Conservation (phyloP, 2,797 vertebrate species). For the Eulemur coronatus region DNA sequence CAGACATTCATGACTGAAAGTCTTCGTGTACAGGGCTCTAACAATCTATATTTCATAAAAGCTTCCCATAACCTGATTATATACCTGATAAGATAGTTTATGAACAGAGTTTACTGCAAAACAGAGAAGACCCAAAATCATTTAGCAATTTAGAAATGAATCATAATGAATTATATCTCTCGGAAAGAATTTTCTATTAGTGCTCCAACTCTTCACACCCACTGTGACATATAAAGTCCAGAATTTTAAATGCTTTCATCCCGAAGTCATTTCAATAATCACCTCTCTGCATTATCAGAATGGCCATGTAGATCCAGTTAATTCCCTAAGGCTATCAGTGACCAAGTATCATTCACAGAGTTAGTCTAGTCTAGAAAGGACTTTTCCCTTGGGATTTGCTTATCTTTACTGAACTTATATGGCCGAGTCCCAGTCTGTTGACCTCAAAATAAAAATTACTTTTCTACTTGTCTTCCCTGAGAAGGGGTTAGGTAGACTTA, state of each 20-base stretch:
- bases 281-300: not conserved
- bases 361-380: not conserved
- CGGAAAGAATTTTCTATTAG: not conserved
- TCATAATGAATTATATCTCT: not conserved
- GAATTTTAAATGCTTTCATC: not conserved
- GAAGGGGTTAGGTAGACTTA: not conserved
- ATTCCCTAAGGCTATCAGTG: not conserved
- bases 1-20: not conserved
- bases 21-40: not conserved
- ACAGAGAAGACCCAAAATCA: not conserved
- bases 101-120: not conserved
- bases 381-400: not conserved
- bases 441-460: not conserved
- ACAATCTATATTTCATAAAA: not conserved
- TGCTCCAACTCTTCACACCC: not conserved
- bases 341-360: not conserved
- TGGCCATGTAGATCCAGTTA: not conserved
- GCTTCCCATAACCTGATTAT: not conserved
- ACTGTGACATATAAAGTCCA: not conserved
- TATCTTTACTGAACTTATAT: not conserved
- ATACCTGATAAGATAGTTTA: not conserved
- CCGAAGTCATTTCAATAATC: not conserved
- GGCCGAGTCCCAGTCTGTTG: not conserved
- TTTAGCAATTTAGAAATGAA: slow-evolving; percentile 17
- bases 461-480: not conserved